A percentile compares a stretch with the other conserved stretches of the same genome.
Conservation (phyloP, 2,797 vertebrate genomes). For the Malacoctenus gilli region DNA sequence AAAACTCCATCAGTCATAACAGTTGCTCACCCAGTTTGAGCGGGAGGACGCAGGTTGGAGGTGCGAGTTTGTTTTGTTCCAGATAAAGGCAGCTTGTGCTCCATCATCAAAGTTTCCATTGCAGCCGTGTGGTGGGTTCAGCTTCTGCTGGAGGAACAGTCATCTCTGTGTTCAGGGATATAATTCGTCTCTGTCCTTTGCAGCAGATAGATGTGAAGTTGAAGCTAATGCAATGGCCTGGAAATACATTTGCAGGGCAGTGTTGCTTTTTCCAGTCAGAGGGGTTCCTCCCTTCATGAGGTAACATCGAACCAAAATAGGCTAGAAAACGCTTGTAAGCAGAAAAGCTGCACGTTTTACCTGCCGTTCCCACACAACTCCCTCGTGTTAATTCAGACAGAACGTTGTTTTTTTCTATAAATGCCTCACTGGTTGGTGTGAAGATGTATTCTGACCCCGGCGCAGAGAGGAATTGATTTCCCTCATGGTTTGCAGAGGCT, state of each 20-base stretch:
- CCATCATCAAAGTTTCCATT: slow-evolving; percentile 32
- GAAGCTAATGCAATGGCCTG: slow-evolving; percentile 20
- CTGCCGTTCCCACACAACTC: slow-evolving; percentile 22
- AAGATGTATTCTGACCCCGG: slow-evolving; percentile 50
- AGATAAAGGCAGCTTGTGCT: slow-evolving; percentile 39
- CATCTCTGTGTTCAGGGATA: slow-evolving; percentile 1
- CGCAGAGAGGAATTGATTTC: slow-evolving; percentile 58
- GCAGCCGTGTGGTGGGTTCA: slow-evolving; percentile 13
- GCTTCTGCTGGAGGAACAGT: slow-evolving; percentile 10
- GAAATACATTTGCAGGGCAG: slow-evolving; percentile 21
- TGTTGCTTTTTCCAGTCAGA: slow-evolving; percentile 50
- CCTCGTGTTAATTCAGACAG: slow-evolving; percentile 44
- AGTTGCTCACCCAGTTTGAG: slow-evolving; percentile 20
- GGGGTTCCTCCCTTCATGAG: slow-evolving; percentile 56
- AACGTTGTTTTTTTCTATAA: slow-evolving; percentile 45
- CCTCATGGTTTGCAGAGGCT: slow-evolving; percentile 60
- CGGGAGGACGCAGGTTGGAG: slow-evolving; percentile 40
- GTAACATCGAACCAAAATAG: slow-evolving; percentile 38
- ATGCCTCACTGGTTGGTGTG: slow-evolving; percentile 42
- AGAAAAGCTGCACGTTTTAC: slow-evolving; percentile 29
- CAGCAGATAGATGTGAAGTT: slow-evolving; percentile 2
- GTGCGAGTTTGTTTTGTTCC: slow-evolving; percentile 29
- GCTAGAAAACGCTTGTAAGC: slow-evolving; percentile 14
- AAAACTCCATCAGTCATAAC: slow-evolving; percentile 18
- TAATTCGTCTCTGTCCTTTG: slow-evolving; percentile 8